Evolutionary conservation across 2,888 invertebrate genomes (phyloP), one percentile per base, ranked within the genome.

Genomic region (Argyresthia albistria): DNA sequence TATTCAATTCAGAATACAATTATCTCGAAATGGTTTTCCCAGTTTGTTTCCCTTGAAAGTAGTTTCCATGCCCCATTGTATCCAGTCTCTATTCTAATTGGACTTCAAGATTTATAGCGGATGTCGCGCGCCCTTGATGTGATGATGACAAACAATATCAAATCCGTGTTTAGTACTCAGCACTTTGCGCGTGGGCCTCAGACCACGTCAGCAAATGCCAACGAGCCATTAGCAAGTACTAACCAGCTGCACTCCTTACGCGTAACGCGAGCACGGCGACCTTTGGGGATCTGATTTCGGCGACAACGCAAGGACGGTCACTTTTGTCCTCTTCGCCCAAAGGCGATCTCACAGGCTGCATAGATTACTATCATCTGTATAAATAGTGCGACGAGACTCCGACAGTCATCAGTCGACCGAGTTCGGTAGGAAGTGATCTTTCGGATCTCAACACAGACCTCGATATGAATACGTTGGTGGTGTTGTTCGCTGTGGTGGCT

Each of bases 381-480:
- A 81, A 78, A 81, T 79, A 80, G 71, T 55, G 59, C 56, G 66
- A 64, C 67, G 64, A 63, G 51, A 58, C 54, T 48, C 37, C 57
- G 52, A 55, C 53, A 59, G 57, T 60, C 67, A 77, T 76, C 75
- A 79, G 77, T 79, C 76, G 65, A 57, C 73, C 67, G 60, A 57
- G 14, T 45, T 59, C 60, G 68, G 75, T 73, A 60, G 59, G 76
- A 77, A 78, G 80, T 75, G 77, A 75, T 80, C 75, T 67, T 70
- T 70, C 64, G 66, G 66, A 62, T 63, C 61, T 56, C 60, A 61
- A 71, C 76, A 77, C 76, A 80, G 76, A 79, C 79, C 79, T 71
- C 68, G 66, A 52, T 48, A 83, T 84, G 83, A 80, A 61, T 66
- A 71, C 73, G 65, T 62, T 83, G 78, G 77, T 83, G 80, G 81